Base-by-base conservation (phyloP, 2,888 invertebrate genomes). In the Scaptomyza tumidula region DNA sequence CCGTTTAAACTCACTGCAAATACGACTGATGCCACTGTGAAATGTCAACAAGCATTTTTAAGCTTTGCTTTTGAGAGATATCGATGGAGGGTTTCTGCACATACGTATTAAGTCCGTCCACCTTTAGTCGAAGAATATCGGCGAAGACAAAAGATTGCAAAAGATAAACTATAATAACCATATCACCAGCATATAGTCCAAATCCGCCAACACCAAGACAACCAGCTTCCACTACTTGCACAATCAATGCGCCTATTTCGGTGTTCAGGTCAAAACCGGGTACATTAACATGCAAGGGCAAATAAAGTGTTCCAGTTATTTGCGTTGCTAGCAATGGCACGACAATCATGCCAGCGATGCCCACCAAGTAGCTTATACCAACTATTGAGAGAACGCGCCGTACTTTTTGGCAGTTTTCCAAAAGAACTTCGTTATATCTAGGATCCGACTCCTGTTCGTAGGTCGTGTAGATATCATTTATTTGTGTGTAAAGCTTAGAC, bases 151-250 rank as follows among this genome's bases (percentile, higher is more conserved):
- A 62, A 0, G 59, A 54, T 29, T 88, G 89, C 14, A 67, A 41
- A 13, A 80, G 35, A 52, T 60, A 65, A 0, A 81, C 52, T 10
- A 87, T 41, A 6, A 83, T 59, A 10, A 75, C 31, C 14, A 82
- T 56, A 33, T 89, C 88, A 0, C 86, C 88, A 0, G 75, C 71
- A 56, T 73, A 89, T 1, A 84, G 65, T 0, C 89, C 81, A 29
- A 84, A 67, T 3, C 33, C 74, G 0, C 70, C 82, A 4, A 78
- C 11, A 5, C 68, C 2, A 1, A 82, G 2, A 11, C 58, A 72
- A 7, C 37, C 1, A 5, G 59, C 16, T n/a, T 89, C 88, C 11
- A 59, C 27, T 6, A 19, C 52, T 27, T 77, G 46, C 2, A 84
- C 80, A 1, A 58, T 1, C 24, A 70, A 60, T 29, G 69, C 78